Conservation (phyloP, 1,140 invertebrate genomes). For the Periplaneta americana region DNA sequence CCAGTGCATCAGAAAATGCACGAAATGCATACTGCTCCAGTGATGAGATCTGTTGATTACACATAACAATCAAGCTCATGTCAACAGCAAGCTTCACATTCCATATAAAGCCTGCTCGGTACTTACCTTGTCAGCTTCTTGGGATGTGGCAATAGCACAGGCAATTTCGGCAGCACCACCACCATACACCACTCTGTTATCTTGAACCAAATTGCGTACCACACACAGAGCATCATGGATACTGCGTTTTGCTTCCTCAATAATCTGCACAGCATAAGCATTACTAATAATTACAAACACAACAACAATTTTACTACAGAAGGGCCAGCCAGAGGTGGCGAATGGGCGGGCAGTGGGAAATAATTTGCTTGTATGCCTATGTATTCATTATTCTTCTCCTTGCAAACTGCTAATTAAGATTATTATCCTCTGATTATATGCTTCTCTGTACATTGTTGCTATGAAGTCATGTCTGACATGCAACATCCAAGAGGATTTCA, state of each 20-base stretch:
- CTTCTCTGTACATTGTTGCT: no score
- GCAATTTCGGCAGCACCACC: conserved; percentile 96
- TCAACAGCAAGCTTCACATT: not conserved
- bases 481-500: no score
- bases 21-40: conserved; percentile 97
- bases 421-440: no score
- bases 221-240: conserved; percentile 98
- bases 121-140: conserved; percentile 77
- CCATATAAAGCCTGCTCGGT: not conserved
- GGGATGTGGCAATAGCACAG: conserved; percentile 84
- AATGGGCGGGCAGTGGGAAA: no score
- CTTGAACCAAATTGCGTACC: conserved; percentile 89
- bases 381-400: no score
- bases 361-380: no score
- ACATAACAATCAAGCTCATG: not conserved
- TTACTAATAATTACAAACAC: not conserved
- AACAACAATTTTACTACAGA: not conserved
- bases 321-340: no score
- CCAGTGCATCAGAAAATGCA: conserved; percentile 92
- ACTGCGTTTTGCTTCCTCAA: conserved; percentile 96
- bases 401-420: no score
- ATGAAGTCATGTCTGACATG: no score
- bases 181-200: conserved; percentile 93
- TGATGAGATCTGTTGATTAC: conserved; percentile 62
- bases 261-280: conserved; percentile 53